Percentiles rank a stretch among this genome's conserved stretches.
Conservation (phyloP, 1,140 invertebrate species). For the Harpegnathos saltator region DNA sequence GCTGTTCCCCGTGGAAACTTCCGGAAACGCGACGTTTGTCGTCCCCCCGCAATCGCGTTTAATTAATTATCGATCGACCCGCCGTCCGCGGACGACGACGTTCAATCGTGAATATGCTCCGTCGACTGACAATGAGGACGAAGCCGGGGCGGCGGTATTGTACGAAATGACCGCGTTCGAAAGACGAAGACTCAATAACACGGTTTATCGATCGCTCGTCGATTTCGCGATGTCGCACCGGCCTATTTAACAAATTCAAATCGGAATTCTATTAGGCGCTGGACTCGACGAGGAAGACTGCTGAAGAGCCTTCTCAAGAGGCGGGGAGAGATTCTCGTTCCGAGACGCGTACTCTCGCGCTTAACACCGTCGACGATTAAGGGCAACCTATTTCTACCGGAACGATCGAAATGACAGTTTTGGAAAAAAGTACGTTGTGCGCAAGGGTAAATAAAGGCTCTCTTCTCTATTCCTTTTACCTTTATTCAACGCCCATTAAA, state of each 20-base stretch:
- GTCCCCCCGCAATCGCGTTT: constrained; percentile 67
- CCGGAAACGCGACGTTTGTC: constrained; percentile 63
- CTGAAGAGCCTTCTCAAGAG: too few species aligned
- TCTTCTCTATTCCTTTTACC: too few species aligned
- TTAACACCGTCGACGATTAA: too few species aligned
- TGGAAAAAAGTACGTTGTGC: too few species aligned
- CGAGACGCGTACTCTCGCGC: too few species aligned
- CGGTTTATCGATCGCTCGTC: constrained; percentile 54
- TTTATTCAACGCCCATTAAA: too few species aligned
- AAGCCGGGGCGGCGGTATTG: constrained; percentile 18
- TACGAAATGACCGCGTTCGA: constrained; percentile 41
- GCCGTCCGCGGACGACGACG: neutral
- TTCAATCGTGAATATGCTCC: constrained; percentile 17
- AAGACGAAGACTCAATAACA: constrained; percentile 44
- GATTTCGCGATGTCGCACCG: constrained; percentile 28
- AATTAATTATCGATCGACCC: constrained; percentile 72
- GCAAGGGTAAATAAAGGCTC: too few species aligned
- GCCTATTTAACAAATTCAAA: constrained; percentile 51
- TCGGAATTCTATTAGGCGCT: constrained; percentile 43
- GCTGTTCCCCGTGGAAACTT: constrained; percentile 56
- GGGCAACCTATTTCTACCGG: too few species aligned
- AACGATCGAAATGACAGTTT: too few species aligned
- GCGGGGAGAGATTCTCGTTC: too few species aligned
- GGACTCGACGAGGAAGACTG: neutral
- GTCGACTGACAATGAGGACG: constrained; percentile 50